Conservation (phyloP, 2,888 invertebrate genomes). For the Blastobasis adustella region DNA sequence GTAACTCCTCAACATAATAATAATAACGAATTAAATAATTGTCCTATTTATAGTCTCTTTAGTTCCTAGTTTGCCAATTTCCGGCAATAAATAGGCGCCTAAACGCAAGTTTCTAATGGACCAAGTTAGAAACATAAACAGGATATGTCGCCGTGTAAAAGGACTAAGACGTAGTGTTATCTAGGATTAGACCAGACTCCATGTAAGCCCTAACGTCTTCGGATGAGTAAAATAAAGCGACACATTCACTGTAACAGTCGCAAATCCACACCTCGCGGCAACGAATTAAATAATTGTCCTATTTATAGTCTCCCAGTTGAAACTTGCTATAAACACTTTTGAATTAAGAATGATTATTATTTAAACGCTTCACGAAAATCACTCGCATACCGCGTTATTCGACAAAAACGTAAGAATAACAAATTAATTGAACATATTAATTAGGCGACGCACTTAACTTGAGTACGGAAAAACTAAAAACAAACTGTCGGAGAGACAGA, state of each 20-base stretch:
- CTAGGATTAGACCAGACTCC: background rate
- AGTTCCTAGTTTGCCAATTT: too few species aligned
- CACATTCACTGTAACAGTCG: constrained; percentile 8
- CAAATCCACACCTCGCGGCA: constrained; percentile 22
- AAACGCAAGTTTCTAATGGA: too few species aligned
- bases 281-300: constrained; percentile 42
- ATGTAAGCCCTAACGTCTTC: constrained; percentile 2
- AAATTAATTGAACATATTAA: too few species aligned
- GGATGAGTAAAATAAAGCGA: constrained; percentile 3
- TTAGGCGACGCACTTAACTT: too few species aligned
- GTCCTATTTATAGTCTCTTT: too few species aligned
- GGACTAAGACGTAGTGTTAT: background rate
- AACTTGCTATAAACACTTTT: background rate
- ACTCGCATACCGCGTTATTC: too few species aligned
- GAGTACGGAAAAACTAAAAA: constrained; percentile 1
- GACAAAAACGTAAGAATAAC: too few species aligned
- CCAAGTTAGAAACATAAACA: too few species aligned
- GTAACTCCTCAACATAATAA: too few species aligned
- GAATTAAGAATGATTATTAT: too few species aligned
- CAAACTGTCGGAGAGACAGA: constrained; percentile 3
- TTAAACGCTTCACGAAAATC: background rate
- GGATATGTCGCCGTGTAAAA: background rate
- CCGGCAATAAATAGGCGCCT: too few species aligned
- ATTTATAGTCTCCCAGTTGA: constrained; percentile 25
- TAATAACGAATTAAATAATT: too few species aligned